Percentiles rank a stretch among this genome's conserved stretches.
Conservation (phyloP, 2,888 invertebrate species). For the Suillia variegata region DNA sequence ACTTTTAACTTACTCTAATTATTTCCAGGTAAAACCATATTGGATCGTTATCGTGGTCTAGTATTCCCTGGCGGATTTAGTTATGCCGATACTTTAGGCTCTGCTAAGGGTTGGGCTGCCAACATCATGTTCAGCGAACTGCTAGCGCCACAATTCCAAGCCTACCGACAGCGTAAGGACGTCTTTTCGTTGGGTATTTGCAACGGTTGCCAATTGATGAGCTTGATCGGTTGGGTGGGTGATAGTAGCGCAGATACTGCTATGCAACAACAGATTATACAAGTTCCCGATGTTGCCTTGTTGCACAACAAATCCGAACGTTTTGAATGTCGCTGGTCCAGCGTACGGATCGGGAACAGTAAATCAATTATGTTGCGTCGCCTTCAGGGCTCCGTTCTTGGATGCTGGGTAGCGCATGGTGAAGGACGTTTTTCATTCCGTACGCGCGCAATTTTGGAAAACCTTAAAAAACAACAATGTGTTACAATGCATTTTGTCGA, state of each 20-base stretch:
- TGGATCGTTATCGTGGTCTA: slow-evolving; percentile 85
- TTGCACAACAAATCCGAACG: slow-evolving; percentile 88
- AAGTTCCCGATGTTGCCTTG: slow-evolving; percentile 71
- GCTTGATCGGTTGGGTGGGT: slow-evolving; percentile 88
- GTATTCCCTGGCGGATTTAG: slow-evolving; percentile 98
- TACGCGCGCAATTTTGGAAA: slow-evolving; percentile 62
- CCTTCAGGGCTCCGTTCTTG: slow-evolving; percentile 89
- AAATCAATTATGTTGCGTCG: slow-evolving; percentile 81
- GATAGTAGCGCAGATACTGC: slow-evolving; percentile 62
- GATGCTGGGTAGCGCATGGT: slow-evolving; percentile 96
- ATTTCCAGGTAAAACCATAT: slow-evolving; percentile 66
- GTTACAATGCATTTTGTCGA: slow-evolving; percentile 84
- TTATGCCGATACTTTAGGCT: slow-evolving; percentile 95
- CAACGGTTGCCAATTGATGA: slow-evolving; percentile 98
- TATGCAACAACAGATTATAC: slow-evolving; percentile 29
- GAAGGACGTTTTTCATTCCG: slow-evolving; percentile 82
- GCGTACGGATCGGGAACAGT: slow-evolving; percentile 72
- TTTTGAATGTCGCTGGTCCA: slow-evolving; percentile 79
- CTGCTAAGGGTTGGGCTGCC: slow-evolving; percentile 98
- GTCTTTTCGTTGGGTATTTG: slow-evolving; percentile 98
- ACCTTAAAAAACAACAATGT: slow-evolving; percentile 67
- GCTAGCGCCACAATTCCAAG: slow-evolving; percentile 76
- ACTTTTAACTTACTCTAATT: slow-evolving; percentile 1
- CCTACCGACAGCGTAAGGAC: slow-evolving; percentile 75
- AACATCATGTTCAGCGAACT: slow-evolving; percentile 81